Evolutionary conservation across 2,888 invertebrate genomes (phyloP).

Genomic region (Drosophila nr. perissopoda): DNA sequence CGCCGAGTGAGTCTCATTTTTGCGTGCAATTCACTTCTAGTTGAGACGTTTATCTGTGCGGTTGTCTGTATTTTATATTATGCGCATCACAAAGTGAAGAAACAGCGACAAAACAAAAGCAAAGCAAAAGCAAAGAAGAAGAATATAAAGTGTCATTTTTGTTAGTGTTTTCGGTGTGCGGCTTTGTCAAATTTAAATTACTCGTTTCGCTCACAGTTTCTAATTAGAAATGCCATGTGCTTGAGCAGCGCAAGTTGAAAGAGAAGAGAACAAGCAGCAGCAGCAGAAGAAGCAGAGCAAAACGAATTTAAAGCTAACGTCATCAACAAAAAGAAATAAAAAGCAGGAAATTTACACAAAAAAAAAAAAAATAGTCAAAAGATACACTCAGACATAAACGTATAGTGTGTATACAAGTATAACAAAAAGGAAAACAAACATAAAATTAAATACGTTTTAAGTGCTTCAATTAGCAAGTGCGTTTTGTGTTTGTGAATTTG

Average conservation of each 20-base stretch:
- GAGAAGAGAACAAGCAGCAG: slow-evolving; percentile 39
- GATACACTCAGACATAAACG: slow-evolving; percentile 7
- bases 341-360: slow-evolving; percentile 43
- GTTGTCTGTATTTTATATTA: slow-evolving; percentile 61
- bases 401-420: slow-evolving; percentile 11
- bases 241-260: slow-evolving; percentile 63
- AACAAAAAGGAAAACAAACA: background rate
- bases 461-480: slow-evolving; percentile 52
- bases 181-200: slow-evolving; percentile 64
- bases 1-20: slow-evolving; percentile 27
- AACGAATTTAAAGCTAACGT: slow-evolving; percentile 66
- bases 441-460: slow-evolving; percentile 32
- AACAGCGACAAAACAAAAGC: slow-evolving; percentile 44
- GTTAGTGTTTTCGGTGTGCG: slow-evolving; percentile 43
- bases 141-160: slow-evolving; percentile 46
- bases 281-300: slow-evolving; percentile 47
- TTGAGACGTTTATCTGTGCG: slow-evolving; percentile 82
- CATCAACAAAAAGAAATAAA: slow-evolving; percentile 56
- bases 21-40: slow-evolving; percentile 75
- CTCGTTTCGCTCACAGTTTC: slow-evolving; percentile 48
- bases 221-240: slow-evolving; percentile 65
- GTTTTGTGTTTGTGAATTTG: slow-evolving; percentile 28
- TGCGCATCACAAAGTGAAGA: slow-evolving; percentile 49
- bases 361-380: slow-evolving; percentile 5
- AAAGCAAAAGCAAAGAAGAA: slow-evolving; percentile 33